A percentile compares a stretch with the other conserved stretches of the same genome.
Conservation (phyloP, 2,888 invertebrate genomes). For the Mesorhabditis sp. region DNA sequence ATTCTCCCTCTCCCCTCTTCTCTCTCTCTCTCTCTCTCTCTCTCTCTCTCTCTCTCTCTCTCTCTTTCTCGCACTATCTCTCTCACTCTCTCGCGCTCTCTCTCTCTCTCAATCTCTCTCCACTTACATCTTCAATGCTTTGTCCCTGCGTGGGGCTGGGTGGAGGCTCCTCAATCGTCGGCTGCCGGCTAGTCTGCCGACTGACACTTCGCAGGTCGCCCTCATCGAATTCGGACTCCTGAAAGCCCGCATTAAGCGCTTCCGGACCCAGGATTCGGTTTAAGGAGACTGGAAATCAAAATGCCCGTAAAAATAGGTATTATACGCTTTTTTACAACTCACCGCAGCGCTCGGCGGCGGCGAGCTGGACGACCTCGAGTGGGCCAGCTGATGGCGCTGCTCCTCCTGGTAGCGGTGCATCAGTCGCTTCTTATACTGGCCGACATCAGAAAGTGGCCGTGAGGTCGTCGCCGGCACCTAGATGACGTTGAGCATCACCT, state of each 20-base stretch:
- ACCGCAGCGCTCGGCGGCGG: slow-evolving; percentile 31
- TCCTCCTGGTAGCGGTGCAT: slow-evolving; percentile 44
- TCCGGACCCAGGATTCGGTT: slow-evolving; percentile 6
- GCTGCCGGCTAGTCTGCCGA: slow-evolving; percentile 31
- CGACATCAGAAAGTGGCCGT: slow-evolving; percentile 17
- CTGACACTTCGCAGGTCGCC: slow-evolving; percentile 27
- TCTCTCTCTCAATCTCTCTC: background rate
- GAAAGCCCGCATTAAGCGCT: slow-evolving; percentile 5
- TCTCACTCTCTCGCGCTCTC: no score
- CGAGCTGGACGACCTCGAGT: slow-evolving; percentile 24
- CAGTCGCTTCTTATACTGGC: slow-evolving; percentile 46
- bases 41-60: no score
- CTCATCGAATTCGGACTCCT: slow-evolving; percentile 31
- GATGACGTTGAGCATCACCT: background rate
- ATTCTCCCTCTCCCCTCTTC: no score
- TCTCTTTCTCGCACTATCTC: no score
- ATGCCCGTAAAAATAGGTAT: no score
- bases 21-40: no score
- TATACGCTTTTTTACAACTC: background rate
- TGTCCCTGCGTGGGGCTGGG: slow-evolving; percentile 18
- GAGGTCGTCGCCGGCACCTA: slow-evolving; percentile 30
- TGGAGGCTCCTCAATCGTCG: slow-evolving; percentile 44
- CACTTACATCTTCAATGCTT: background rate
- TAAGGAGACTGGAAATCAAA: background rate
- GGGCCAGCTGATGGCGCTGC: slow-evolving; percentile 21